These are phyloP conservation scores for Diplolepis rosae DNA, from an alignment of 2,888 invertebrate genomes.

Conservation along the genomic window DNA sequence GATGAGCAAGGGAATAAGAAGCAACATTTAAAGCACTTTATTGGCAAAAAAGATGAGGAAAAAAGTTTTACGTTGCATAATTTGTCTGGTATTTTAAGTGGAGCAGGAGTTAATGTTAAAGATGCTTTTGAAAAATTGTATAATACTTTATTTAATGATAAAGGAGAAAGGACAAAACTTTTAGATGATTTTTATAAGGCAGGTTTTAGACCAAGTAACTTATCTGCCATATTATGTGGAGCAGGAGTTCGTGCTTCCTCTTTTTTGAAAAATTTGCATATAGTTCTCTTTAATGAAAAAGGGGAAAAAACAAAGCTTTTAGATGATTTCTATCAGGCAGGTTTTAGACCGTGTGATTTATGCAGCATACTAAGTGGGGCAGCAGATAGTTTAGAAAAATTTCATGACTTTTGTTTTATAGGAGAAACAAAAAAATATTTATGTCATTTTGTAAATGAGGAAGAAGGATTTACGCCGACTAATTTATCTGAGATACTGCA, in stretches of 20 bases:
- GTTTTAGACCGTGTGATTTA: no score
- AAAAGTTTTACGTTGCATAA: constrained; percentile 51
- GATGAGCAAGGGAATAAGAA: constrained; percentile 41
- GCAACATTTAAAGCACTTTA: constrained; percentile 32
- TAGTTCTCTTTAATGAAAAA: constrained; percentile 40
- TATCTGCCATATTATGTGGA: constrained; percentile 61
- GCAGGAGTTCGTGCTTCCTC: constrained; percentile 56
- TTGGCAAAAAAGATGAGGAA: constrained; percentile 27
- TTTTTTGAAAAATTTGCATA: constrained; percentile 54
- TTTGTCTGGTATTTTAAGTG: constrained; percentile 58
- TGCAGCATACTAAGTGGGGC: no score
- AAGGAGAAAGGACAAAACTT: constrained; percentile 47
- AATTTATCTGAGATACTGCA: constrained; percentile 55
- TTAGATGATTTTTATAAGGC: constrained; percentile 30
- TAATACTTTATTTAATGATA: constrained; percentile 56
- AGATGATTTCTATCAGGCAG: not conserved
- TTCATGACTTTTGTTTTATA: no score
- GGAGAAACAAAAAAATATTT: no score
- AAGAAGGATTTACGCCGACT: constrained; percentile 50
- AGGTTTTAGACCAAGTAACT: constrained; percentile 49
- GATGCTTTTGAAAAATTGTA: constrained; percentile 59
- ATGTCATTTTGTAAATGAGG: no score
- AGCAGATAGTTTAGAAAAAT: no score
- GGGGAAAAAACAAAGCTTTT: constrained; percentile 28
- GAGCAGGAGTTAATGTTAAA: constrained; percentile 53